Percentiles rank a stretch among this genome's conserved stretches.
Evolutionary conservation across 2,797 vertebrate species (phyloP).

Genomic region (Megalops cyprinoides): DNA sequence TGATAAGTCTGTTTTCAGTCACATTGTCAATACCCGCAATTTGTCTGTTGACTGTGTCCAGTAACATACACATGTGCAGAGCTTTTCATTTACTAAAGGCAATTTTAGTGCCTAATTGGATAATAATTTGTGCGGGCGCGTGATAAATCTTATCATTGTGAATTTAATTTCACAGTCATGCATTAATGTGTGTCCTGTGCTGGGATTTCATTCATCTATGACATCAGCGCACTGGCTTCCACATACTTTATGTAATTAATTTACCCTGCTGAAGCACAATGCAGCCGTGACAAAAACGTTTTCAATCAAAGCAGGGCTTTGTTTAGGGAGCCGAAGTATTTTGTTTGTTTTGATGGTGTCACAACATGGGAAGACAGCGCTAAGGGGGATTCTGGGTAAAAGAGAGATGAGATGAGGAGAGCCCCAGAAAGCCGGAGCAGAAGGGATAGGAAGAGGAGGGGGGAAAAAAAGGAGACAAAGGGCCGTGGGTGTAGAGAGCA

Average conservation of each 20-base stretch:
- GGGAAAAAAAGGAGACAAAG: too few species aligned
- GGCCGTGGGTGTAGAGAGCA: too few species aligned
- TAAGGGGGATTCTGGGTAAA: too few species aligned
- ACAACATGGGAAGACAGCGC: too few species aligned
- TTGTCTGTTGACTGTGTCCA: constrained; percentile 12
- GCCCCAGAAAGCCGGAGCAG: too few species aligned
- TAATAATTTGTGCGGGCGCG: background rate
- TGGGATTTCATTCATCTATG: constrained; percentile 11
- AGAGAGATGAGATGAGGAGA: too few species aligned
- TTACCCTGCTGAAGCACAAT: background rate
- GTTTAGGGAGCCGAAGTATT: background rate
- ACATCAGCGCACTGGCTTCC: background rate
- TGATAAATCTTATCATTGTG: constrained; percentile 9
- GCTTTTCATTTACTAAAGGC: constrained; percentile 3
- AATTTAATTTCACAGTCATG: background rate
- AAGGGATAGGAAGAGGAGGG: too few species aligned
- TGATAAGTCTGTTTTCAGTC: constrained; percentile 12
- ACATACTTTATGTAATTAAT: constrained; percentile 37
- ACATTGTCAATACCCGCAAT: background rate
- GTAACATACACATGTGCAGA: background rate
- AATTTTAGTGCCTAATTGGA: constrained; percentile 20
- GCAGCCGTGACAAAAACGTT: constrained; percentile 24
- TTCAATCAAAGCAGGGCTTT: background rate
- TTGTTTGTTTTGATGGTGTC: background rate
- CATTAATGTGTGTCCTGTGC: constrained; percentile 8